A percentile compares a stretch with the other conserved stretches of the same genome.
These are phyloP conservation scores for Acrobasis suavella DNA, from an alignment of 2,888 invertebrate species.

Conservation along the genomic window DNA sequence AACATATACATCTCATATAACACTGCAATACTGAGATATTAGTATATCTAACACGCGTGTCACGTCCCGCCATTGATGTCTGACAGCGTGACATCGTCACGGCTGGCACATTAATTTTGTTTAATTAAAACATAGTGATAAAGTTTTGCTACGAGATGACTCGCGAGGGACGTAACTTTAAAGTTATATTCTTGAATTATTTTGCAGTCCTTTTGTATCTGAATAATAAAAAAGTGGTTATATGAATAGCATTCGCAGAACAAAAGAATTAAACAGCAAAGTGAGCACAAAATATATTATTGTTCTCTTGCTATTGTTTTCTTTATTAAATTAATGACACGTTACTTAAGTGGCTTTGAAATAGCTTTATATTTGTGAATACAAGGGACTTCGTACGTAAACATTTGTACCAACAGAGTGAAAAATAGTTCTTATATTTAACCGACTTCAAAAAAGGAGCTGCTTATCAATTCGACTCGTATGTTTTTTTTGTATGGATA, in stretches of 20 bases:
- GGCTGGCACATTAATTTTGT: conserved; percentile 42
- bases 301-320: neutral
- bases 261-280: neutral
- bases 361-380: neutral
- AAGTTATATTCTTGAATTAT: conserved; percentile 1
- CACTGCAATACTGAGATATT: conserved; percentile 28
- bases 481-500: no score
- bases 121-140: conserved; percentile 43
- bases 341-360: neutral
- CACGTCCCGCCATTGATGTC: conserved; percentile 44
- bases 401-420: no score
- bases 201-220: neutral
- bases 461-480: no score
- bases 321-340: neutral
- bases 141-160: conserved; percentile 19
- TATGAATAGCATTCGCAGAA: neutral
- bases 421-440: no score
- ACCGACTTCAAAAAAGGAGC: no score
- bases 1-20: neutral
- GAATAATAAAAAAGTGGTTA: neutral
- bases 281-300: neutral
- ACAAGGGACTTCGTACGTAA: no score
- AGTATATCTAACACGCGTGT: conserved; percentile 33
- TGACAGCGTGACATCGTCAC: conserved; percentile 38
- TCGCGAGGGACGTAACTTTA: neutral